Evolutionary conservation across 2,888 invertebrate species (phyloP), one percentile per base, ranked within the genome.

Genomic region (Eupelmus urozonus): DNA sequence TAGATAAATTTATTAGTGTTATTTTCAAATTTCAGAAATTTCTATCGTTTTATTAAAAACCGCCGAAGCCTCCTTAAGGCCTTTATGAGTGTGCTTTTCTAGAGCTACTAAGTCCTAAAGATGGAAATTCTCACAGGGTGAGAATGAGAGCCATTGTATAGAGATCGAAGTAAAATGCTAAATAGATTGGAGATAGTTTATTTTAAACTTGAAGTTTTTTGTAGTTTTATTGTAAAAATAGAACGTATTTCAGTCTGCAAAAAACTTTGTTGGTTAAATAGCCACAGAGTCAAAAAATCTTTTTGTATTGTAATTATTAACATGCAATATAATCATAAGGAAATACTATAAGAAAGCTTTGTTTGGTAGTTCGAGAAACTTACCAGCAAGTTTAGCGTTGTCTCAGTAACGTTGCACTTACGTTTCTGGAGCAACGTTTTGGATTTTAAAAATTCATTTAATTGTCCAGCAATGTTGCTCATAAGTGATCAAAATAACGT

Each of bases 171-270:
- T 55, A 25, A 75, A 63, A 80, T 40, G 71, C 77, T 77, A 80
- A 80, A 78, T 77, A 80, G 55, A 67, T 77, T 55, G 49, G 16
- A 78, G 23, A 66, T 78, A 42, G 63, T n/a, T 79, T 75, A 71
- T 78, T 74, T 75, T 80, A 74, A 80, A 55, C 20, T 59, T 11
- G 55, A n/a, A 45, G 71, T 29, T 76, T 76, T 63, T 72, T 63
- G 42, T 25, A 9, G 34, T 66, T 76, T 57, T 63, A 51, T 55
- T 45, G 3, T 69, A 74, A 74, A 29, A 55, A 72, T 9, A 7
- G 11, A 29, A 42, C 40, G 5, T 27, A 53, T 42, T 60, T 45
- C 18, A 11, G n/a, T 23, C 45, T 70, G 53, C 4, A n/a, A n/a
- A 16, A 59, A 18, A 65, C n/a, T 66, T 45, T 11, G 25, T 57